phyloP scores from a whole-genome alignment of 1,140 invertebrate genomes.

The Drosophila navojoa region DNA sequence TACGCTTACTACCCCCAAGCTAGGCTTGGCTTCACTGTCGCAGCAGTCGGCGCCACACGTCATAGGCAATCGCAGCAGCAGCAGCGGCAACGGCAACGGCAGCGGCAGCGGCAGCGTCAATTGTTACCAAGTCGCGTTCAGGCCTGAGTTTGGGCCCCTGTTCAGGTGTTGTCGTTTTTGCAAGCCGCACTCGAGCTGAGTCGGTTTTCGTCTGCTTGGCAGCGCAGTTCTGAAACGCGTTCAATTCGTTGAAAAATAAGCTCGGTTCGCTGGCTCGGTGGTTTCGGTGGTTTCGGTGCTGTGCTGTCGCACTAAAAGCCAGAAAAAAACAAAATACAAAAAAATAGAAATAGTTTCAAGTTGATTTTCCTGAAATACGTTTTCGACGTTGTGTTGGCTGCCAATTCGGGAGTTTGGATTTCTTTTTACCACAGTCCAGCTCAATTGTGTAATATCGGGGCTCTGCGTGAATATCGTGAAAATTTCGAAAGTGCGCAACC shows the following conservation, averaged over 20 bases:
- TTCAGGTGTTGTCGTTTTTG: slow-evolving; percentile 81
- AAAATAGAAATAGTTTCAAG: slow-evolving; percentile 7
- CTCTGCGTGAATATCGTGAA: slow-evolving; percentile 32
- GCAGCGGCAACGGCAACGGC: slow-evolving; percentile 12
- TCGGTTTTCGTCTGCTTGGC: slow-evolving; percentile 77
- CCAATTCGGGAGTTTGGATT: slow-evolving; percentile 4
- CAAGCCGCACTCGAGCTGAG: slow-evolving; percentile 68
- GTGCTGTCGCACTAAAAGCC: slow-evolving; percentile 5
- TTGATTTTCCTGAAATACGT: slow-evolving; percentile 39
- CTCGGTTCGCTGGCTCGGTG: slow-evolving; percentile 35
- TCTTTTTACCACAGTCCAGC: slow-evolving; percentile 11
- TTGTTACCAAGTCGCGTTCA: slow-evolving; percentile 8
- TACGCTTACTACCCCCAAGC: slow-evolving; percentile 21
- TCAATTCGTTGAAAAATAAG: slow-evolving; percentile 45
- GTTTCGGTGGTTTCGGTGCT: slow-evolving; percentile 7
- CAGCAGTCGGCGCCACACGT: slow-evolving; percentile 21
- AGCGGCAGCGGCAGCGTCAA: slow-evolving; percentile 4
- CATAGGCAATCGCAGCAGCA: slow-evolving; percentile 32
- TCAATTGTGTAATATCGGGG: slow-evolving; percentile 34
- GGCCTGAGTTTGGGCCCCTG: slow-evolving; percentile 39
- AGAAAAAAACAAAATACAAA: too few relatives aligned
- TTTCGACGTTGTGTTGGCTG: slow-evolving; percentile 10
- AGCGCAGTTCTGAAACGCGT: slow-evolving; percentile 80
- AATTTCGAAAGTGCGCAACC: slow-evolving; percentile 48
- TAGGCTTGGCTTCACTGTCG: slow-evolving; percentile 33